Conservation (phyloP, 2,888 invertebrate species). For the Netelia virgata region DNA sequence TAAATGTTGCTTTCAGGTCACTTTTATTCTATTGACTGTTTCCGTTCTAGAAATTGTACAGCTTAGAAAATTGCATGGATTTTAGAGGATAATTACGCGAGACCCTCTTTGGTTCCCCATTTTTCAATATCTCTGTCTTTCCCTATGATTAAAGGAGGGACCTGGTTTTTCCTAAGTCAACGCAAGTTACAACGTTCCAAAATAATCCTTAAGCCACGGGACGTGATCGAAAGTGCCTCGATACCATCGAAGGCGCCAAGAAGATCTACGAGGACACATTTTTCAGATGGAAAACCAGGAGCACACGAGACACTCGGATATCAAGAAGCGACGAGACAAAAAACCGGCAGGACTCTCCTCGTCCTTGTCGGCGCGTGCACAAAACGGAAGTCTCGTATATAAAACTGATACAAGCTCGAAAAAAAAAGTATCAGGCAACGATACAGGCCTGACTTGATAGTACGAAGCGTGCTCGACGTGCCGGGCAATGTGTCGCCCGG, state of each 20-base stretch:
- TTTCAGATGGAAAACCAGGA: constrained; percentile 17
- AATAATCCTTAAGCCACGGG: constrained; percentile 33
- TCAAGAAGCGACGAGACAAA: not conserved
- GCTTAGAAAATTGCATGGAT: constrained; percentile 50
- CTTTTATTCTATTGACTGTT: not conserved
- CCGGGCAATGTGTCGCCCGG: constrained; percentile 56
- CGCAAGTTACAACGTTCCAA: not conserved
- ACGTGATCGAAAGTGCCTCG: constrained; percentile 48
- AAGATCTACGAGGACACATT: constrained; percentile 3
- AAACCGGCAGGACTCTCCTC: not conserved
- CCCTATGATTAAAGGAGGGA: constrained; percentile 52
- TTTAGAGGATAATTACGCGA: constrained; percentile 48
- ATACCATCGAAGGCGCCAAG: constrained; percentile 47
- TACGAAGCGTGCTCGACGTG: constrained; percentile 1
- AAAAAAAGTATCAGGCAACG: constrained; percentile 19
- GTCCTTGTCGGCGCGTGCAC: constrained; percentile 30
- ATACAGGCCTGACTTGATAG: constrained; percentile 11
- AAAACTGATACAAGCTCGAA: constrained; percentile 26
- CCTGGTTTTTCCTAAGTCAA: constrained; percentile 66
- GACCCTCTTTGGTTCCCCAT: constrained; percentile 22
- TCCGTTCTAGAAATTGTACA: constrained; percentile 29
- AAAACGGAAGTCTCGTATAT: not conserved
- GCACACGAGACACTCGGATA: not conserved
- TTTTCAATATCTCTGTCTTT: constrained; percentile 7
- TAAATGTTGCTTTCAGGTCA: not conserved